Evolutionary conservation across 2,797 vertebrate genomes (phyloP).

Genomic region (Pristis pectinata): DNA sequence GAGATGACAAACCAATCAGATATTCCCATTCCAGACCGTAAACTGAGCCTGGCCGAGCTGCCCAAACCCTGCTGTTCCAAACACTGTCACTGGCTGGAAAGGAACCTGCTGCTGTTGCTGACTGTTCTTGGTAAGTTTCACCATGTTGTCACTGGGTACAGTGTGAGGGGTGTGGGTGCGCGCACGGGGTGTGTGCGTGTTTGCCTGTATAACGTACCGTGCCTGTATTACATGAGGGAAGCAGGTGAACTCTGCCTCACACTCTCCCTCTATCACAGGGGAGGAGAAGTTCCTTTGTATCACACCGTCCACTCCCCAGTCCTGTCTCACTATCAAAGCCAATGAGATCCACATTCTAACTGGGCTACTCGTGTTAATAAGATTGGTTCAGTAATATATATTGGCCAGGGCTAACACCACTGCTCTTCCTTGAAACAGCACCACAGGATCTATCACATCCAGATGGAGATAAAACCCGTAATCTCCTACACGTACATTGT

Average conservation of each 20-base stretch:
- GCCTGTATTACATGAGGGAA: too few relatives aligned
- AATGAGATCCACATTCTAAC: too few relatives aligned
- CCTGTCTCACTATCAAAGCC: too few relatives aligned
- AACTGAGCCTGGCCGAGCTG: slow-evolving; percentile 42
- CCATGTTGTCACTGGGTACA: neutral
- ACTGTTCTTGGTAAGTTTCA: slow-evolving; percentile 43
- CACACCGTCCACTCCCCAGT: too few relatives aligned
- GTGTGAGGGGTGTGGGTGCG: neutral
- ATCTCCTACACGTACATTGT: too few relatives aligned
- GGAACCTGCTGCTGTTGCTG: slow-evolving; percentile 43
- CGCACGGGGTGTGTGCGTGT: neutral
- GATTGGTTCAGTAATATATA: neutral
- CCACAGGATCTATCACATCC: neutral
- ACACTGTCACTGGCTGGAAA: slow-evolving; percentile 44
- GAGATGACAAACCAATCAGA: slow-evolving; percentile 48
- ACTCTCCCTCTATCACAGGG: too few relatives aligned
- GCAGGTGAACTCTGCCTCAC: too few relatives aligned
- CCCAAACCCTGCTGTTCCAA: slow-evolving; percentile 44
- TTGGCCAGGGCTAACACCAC: neutral
- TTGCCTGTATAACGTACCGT: neutral
- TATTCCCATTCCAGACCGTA: slow-evolving; percentile 42
- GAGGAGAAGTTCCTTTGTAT: too few relatives aligned
- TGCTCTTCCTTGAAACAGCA: neutral
- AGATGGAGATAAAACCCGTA: neutral
- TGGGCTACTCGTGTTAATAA: too few relatives aligned